Base-by-base conservation (phyloP, 1,140 invertebrate genomes). In the Ladona fulva region DNA sequence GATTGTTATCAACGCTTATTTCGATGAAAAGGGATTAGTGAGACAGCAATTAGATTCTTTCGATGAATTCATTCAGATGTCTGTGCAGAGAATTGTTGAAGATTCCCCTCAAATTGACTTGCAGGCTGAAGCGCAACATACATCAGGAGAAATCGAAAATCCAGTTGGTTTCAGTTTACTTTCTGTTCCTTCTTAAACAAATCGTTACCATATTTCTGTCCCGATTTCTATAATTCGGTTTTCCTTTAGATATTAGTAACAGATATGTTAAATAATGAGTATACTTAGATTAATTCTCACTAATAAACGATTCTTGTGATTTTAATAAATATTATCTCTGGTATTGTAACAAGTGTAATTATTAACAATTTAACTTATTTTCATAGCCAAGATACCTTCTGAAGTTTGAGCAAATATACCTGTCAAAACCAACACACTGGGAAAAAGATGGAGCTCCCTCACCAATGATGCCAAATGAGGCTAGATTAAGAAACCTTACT, bases 31-130 rank as follows among this genome's bases (percentile, higher is more conserved):
- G 87, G 97, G 95, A 85, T 88, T 99, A 74, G 97, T 99, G n/a
- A 89, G 97, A 76, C 97, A 99, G 84, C 97, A 99, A 83, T 86
- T 99, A 79, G 98, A 99, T 83, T 99, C 96, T 81, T 99, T 99
- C 86, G 98, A 99, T 89, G 97, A 99, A 87, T 99, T 99, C 84
- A 99, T 99, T 85, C 97, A 99, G 84, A 99, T 99, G 97, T 99
- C 97, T 14, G 97, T 99, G 24, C 97, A 99, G 83, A 89, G 97
- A 80, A 99, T 99, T 85, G 97, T 99, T 0, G 97, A 99, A 87
- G 97, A 99, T 85, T 97, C 97, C 0, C 97, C 97, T 16, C 94
- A 94, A 77, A 98, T 99, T 79, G 97, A 99, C 84, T 87, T 99
- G 22, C 95, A 99, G 86, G 97, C 96, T 0, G 98, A 99, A 88